phyloP scores from a whole-genome alignment of 2,113 vertebrate genomes.

The Laticauda colubrina region DNA sequence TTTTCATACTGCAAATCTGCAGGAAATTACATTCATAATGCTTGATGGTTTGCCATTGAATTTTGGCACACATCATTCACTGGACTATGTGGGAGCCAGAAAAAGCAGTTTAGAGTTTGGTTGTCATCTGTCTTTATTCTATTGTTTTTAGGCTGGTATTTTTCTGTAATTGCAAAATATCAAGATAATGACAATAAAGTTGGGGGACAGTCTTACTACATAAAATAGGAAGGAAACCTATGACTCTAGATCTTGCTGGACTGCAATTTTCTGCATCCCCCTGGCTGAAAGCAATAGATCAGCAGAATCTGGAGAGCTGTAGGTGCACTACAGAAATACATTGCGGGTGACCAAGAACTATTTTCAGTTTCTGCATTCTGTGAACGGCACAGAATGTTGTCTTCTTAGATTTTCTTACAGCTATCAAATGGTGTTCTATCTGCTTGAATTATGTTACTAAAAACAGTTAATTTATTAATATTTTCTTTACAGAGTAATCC shows the following conservation, averaged over 20 bases:
- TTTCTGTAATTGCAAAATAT: background rate
- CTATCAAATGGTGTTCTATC: background rate
- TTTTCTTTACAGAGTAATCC: slow-evolving; percentile 74
- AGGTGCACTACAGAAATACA: background rate
- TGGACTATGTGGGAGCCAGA: background rate
- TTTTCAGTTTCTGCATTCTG: background rate
- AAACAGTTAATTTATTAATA: background rate
- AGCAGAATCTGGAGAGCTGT: background rate
- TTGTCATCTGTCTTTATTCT: background rate
- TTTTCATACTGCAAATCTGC: background rate
- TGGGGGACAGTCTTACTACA: background rate
- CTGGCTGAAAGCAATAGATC: background rate
- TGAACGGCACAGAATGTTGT: background rate
- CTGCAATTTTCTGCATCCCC: background rate
- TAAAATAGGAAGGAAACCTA: background rate
- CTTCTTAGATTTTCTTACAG: background rate
- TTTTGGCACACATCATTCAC: background rate
- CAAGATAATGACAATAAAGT: background rate
- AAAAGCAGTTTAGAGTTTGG: background rate
- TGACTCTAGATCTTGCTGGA: background rate
- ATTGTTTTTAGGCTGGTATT: background rate
- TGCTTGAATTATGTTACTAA: background rate
- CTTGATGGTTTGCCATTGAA: background rate
- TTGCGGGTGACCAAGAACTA: background rate
- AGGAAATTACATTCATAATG: background rate